Base-by-base conservation (phyloP, 2,113 vertebrate genomes). In the Catharus bicknelli region DNA sequence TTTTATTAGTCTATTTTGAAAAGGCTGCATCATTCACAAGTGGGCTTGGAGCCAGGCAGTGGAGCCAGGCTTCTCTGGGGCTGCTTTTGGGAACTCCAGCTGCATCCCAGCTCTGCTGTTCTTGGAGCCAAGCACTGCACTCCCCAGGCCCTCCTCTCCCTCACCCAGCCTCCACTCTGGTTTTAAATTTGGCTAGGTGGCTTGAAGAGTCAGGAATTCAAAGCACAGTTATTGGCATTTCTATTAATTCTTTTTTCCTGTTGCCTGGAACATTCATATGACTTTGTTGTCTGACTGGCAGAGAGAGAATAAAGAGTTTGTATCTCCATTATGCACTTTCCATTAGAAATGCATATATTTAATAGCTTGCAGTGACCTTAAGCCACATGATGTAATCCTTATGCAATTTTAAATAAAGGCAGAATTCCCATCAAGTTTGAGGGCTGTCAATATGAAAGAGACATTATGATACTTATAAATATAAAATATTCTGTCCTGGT, bases 341-440 rank as follows among this genome's bases (percentile, higher is more conserved):
- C 72, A 74, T 70, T 88, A 91, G 74, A 75, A 51, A 68, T 40
- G 21, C 3, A 0, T 64, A 1, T 34, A 62, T 69, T 72, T 69
- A 73, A 90, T 61, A 83, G 48, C n/a, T 86, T 75, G 40, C 40
- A 59, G 62, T 59, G 80, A 72, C 77, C 73, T 81, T 75, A 67
- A 72, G 47, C 27, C 36, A 23, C n/a, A 16, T 72, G 83, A 81
- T 75, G 68, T 78, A 86, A 88, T 88, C 45, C 26, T 81, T 32
- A 50, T 32, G 77, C 80, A 92, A 43, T 83, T 81, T 93, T 83
- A 84, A 90, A 67, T 74, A 68, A 93, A 75, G 73, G 48, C 61
- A 93, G 45, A 84, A 86, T 63, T 68, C 64, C n/a, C 53, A 78
- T 86, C 80, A 84, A 84, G 69, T 75, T 15, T 93, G n/a, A 47